Evolutionary conservation across 1,140 invertebrate genomes (phyloP), one percentile per base, ranked within the genome.

Genomic region (Oedothorax gibbosus): DNA sequence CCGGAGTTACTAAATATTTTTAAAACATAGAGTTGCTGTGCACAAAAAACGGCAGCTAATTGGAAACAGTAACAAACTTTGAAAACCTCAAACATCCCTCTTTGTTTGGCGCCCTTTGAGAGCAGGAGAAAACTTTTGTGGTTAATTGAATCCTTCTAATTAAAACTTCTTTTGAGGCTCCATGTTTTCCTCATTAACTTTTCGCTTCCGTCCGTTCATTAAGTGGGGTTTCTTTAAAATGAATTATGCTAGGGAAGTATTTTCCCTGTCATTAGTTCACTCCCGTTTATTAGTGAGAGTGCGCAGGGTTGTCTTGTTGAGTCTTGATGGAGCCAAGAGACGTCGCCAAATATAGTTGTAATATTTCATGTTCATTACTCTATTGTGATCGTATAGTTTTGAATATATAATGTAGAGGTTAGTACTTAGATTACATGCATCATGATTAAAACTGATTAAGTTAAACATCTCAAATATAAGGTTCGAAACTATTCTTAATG

Each of bases 161-260:
- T 66, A 66, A 66, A 66, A 66, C 64, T 66, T 66, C 64, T 35
- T 66, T 18, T 35, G 64, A 35, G 20, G 20, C 20, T 35, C 49
- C 64, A 18, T 66, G 64, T 66, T 66, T 66, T 66, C 64, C 64
- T 66, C 64, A 66, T 66, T 66, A 66, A 66, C 64, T 66, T 66
- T 66, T 66, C 35, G 35, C 35, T 21, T 35, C 49, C 64, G 20
- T 66, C n/a, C 64, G 9, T 9, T 66, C 64, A 66, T 66, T 66
- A 66, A 66, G 64, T 66, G 15, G 64, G 49, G 64, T 66, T 66
- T 66, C 64, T 66, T 66, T 66, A 66, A 66, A 66, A 66, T 66
- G 64, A 66, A 66, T 66, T 66, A 66, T 66, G 64, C 64, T 5
- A 35, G 35, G 35, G 35, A 35, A 12, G 49, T 35, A 21, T 20